phyloP scores from a whole-genome alignment of 1,140 invertebrate species.

The Diplogasteroides magnus region DNA sequence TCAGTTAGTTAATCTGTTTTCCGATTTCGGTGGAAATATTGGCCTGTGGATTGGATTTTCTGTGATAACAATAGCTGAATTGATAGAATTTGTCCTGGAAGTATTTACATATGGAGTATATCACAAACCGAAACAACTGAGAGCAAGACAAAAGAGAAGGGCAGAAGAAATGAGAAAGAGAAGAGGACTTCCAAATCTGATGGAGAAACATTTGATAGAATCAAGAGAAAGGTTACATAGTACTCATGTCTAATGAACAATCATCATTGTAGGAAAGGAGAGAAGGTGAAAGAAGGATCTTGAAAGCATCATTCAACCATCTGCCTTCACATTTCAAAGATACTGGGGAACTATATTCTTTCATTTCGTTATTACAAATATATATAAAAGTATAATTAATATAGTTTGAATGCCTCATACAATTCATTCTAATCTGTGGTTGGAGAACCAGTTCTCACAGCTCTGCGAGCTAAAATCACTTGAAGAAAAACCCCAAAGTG shows the following conservation, averaged over 20 bases:
- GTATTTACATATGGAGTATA: constrained; percentile 7
- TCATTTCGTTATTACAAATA: too few relatives aligned
- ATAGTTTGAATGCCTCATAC: too few relatives aligned
- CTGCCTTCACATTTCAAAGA: too few relatives aligned
- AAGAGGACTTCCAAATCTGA: neutral
- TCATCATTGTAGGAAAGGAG: neutral
- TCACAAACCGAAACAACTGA: constrained; percentile 1
- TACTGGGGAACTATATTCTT: too few relatives aligned
- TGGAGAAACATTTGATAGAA: neutral
- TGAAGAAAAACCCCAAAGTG: too few relatives aligned
- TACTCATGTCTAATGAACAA: too few relatives aligned
- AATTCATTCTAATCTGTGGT: too few relatives aligned
- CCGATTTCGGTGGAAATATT: constrained; percentile 55
- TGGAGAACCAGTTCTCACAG: too few relatives aligned
- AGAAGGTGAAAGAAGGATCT: neutral
- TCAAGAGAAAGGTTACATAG: too few relatives aligned
- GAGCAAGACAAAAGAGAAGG: neutral
- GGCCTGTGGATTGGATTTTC: constrained; percentile 55
- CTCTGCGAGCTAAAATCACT: too few relatives aligned
- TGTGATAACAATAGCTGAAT: constrained; percentile 51
- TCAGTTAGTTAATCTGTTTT: constrained; percentile 54
- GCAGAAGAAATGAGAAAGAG: neutral
- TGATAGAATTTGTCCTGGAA: constrained; percentile 46
- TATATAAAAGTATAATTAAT: too few relatives aligned
- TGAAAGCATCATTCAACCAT: too few relatives aligned